Conservation (phyloP, 2,113 vertebrate species). For the Platichthys stellatus region DNA sequence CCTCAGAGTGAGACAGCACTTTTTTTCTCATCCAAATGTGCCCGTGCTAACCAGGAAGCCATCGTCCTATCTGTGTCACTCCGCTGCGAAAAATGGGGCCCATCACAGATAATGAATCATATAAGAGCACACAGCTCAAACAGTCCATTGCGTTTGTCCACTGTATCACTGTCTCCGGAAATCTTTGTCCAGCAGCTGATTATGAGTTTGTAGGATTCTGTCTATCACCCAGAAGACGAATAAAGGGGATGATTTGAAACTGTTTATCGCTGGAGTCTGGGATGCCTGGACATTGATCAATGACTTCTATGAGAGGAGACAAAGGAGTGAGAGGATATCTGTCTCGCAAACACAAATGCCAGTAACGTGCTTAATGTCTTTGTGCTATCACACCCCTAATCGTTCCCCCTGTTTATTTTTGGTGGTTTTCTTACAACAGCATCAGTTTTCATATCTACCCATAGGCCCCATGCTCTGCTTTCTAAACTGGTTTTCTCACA, state of each 20-base stretch:
- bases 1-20: constrained; percentile 10
- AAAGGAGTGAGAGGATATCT: constrained; percentile 4
- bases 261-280: background rate
- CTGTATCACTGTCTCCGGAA: background rate
- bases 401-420: background rate
- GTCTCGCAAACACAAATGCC: constrained; percentile 19
- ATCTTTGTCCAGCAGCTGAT: background rate
- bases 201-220: background rate
- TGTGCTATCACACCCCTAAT: constrained; percentile 12
- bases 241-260: constrained; percentile 19
- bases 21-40: background rate
- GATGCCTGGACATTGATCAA: constrained; percentile 39
- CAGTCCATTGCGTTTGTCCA: background rate
- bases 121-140: background rate
- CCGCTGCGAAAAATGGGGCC: background rate
- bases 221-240: constrained; percentile 14
- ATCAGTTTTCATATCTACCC: constrained; percentile 26
- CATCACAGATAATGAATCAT: background rate
- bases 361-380: constrained; percentile 21
- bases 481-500: background rate
- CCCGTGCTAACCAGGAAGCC: background rate
- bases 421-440: background rate
- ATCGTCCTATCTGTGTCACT: background rate
- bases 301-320: constrained; percentile 12
- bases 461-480: background rate